Evolutionary conservation across 2,888 invertebrate genomes (phyloP).

Genomic region (Eilema depressum): DNA sequence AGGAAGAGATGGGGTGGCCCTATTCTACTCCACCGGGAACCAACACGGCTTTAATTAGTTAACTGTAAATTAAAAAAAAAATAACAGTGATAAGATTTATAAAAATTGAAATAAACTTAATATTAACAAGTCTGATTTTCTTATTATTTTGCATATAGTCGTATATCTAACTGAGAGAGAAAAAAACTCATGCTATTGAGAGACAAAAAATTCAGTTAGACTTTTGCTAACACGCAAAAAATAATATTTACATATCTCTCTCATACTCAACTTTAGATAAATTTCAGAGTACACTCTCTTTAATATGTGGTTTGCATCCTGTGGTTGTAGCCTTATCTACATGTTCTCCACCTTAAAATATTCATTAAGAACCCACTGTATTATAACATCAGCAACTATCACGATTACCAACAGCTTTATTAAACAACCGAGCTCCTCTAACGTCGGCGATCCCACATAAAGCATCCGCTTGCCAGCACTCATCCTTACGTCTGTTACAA

Average conservation of each 20-base stretch:
- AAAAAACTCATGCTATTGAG: too few relatives aligned
- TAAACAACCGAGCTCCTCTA: conserved; percentile 25
- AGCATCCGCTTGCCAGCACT: conserved; percentile 38
- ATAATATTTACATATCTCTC: background rate
- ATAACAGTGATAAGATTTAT: too few relatives aligned
- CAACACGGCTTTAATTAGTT: too few relatives aligned
- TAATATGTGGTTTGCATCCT: conserved; percentile 2
- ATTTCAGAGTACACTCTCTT: conserved; percentile 10
- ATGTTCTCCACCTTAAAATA: conserved; percentile 23
- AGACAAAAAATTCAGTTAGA: too few relatives aligned
- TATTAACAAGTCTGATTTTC: too few relatives aligned
- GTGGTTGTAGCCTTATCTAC: background rate
- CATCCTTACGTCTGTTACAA: conserved; percentile 59
- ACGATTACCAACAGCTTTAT: conserved; percentile 30
- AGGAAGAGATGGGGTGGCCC: too few relatives aligned
- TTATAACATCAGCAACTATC: conserved; percentile 41
- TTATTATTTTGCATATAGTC: too few relatives aligned
- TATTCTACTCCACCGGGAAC: too few relatives aligned
- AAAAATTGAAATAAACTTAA: too few relatives aligned
- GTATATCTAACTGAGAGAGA: too few relatives aligned
- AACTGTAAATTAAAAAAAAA: too few relatives aligned
- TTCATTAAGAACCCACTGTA: conserved; percentile 35
- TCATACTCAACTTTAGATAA: background rate
- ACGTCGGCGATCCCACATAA: conserved; percentile 24
- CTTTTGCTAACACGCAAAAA: background rate